Evolutionary conservation across 2,797 vertebrate species (phyloP).

Genomic region (Danionella dracula): DNA sequence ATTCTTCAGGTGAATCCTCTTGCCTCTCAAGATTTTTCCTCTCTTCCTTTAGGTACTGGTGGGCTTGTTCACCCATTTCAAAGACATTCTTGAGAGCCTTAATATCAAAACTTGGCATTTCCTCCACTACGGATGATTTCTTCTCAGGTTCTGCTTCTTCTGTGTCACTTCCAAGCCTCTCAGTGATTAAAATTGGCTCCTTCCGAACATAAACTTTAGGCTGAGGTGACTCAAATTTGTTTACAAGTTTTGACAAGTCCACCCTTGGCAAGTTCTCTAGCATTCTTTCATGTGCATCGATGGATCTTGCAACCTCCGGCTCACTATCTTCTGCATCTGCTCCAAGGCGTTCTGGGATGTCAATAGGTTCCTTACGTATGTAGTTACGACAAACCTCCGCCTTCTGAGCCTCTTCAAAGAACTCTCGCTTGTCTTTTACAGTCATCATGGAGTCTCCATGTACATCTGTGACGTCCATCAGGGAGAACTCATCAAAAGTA

Average conservation of each 20-base stretch:
- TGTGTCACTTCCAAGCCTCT: conserved; percentile 67
- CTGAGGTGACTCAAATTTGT: conserved; percentile 73
- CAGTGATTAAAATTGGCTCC: conserved; percentile 66
- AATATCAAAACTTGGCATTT: conserved; percentile 67
- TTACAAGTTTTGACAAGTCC: conserved; percentile 65
- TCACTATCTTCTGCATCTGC: conserved; percentile 63
- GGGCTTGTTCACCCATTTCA: conserved; percentile 71
- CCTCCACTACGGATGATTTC: conserved; percentile 56
- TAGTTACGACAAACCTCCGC: conserved; percentile 67
- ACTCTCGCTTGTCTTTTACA: conserved; percentile 72
- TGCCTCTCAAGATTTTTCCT: conserved; percentile 64
- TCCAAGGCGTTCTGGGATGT: conserved; percentile 67
- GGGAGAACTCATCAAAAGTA: conserved; percentile 58
- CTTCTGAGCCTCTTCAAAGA: conserved; percentile 75
- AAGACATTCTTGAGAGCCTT: conserved; percentile 76
- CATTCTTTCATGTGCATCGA: conserved; percentile 57
- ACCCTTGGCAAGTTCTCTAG: conserved; percentile 71
- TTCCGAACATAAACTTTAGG: conserved; percentile 64
- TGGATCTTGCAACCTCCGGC: conserved; percentile 10
- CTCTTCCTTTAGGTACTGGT: conserved; percentile 68
- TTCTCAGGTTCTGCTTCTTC: conserved; percentile 60
- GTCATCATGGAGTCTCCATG: conserved; percentile 69
- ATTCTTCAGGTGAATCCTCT: conserved; percentile 52
- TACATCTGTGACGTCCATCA: conserved; percentile 55
- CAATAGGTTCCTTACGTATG: conserved; percentile 68